Conservation (phyloP, 2,113 vertebrate genomes). For the Neodon shergylaensis region DNA sequence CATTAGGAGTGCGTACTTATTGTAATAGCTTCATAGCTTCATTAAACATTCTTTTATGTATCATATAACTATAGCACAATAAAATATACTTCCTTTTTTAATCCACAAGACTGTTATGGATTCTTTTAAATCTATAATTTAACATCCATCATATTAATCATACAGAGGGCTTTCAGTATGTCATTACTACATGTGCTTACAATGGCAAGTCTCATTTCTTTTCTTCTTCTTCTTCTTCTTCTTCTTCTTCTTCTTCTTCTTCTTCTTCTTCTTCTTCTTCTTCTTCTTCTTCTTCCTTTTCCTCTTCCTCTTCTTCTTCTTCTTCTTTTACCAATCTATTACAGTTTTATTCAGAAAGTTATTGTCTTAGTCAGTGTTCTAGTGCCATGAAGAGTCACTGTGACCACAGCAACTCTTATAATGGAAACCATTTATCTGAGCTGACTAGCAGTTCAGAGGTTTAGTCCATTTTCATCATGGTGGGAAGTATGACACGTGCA, state of each 20-base stretch:
- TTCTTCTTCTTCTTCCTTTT: background rate
- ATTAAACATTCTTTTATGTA: background rate
- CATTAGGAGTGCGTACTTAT: background rate
- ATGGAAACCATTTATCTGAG: background rate
- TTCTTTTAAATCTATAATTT: background rate
- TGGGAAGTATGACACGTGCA: background rate
- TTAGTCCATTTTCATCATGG: no score
- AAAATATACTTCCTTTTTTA: constrained; percentile 39
- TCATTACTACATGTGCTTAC: background rate
- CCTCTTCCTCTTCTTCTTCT: no score
- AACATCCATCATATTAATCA: background rate
- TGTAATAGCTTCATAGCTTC: constrained; percentile 13
- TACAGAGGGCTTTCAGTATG: background rate
- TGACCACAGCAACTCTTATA: background rate
- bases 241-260: no score
- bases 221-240: background rate
- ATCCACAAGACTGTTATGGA: background rate
- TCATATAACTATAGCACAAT: background rate
- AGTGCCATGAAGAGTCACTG: background rate
- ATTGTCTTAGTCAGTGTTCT: background rate
- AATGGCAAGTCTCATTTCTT: background rate
- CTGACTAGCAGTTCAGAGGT: background rate
- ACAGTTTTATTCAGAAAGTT: background rate
- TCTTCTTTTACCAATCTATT: background rate
- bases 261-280: background rate